These are phyloP conservation scores for Neoniphon sammara DNA, from an alignment of 2,797 vertebrate species.

Conservation along the genomic window DNA sequence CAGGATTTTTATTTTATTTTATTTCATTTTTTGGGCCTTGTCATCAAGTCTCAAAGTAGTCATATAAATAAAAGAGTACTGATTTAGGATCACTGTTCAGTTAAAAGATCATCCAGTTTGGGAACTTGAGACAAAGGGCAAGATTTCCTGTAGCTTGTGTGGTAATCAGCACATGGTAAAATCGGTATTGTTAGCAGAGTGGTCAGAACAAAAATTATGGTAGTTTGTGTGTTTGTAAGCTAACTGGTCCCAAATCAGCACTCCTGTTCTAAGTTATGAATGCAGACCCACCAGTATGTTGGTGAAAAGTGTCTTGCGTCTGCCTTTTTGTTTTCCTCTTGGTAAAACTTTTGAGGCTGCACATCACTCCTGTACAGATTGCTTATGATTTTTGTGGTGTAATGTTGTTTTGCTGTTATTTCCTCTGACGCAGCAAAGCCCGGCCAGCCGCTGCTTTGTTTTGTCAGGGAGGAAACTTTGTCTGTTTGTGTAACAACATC, in stretches of 20 bases:
- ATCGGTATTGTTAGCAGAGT: no score
- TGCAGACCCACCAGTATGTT: neutral
- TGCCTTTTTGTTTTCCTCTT: slow-evolving; percentile 8
- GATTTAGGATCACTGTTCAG: neutral
- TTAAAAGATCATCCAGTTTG: neutral
- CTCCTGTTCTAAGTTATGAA: neutral
- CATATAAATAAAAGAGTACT: neutral
- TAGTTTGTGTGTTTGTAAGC: no score
- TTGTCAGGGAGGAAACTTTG: neutral
- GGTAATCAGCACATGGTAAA: no score
- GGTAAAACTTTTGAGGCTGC: neutral
- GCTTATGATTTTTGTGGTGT: neutral
- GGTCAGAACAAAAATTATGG: no score
- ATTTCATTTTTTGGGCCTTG: neutral
- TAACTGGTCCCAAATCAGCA: neutral
- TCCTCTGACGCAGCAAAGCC: slow-evolving; percentile 10
- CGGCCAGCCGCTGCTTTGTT: neutral
- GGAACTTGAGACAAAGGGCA: no score
- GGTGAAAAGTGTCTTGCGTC: neutral
- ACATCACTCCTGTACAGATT: neutral
- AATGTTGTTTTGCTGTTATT: slow-evolving; percentile 28
- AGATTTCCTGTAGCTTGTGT: no score
- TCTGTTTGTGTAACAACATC: slow-evolving; percentile 15
- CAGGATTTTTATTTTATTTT: no score
- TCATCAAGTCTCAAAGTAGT: neutral